Evolutionary conservation across 2,113 vertebrate species (phyloP).

Genomic region (Struthidea cinerea): DNA sequence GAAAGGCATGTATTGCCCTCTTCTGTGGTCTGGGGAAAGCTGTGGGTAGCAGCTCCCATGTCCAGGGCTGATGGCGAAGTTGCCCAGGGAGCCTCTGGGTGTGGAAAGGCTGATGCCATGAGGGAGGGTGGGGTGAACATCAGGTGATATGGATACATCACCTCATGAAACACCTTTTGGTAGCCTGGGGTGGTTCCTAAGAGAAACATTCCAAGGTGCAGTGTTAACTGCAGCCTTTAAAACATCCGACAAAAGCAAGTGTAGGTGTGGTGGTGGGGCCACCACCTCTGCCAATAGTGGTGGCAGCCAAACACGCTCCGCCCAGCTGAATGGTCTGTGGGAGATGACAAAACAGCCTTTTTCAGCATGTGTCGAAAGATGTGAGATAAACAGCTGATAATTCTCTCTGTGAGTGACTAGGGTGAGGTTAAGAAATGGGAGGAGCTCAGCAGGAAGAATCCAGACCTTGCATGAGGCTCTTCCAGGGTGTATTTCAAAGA

Average conservation of each 20-base stretch:
- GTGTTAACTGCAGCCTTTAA: background rate
- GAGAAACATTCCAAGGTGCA: background rate
- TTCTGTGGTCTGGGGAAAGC: fast-evolving
- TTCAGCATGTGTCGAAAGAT: background rate
- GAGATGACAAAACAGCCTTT: background rate
- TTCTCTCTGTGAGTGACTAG: background rate
- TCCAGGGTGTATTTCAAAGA: background rate
- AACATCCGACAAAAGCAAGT: background rate
- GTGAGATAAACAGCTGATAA: background rate
- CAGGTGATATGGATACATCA: background rate
- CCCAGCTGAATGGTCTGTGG: background rate
- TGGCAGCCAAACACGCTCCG: fast-evolving
- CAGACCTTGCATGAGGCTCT: background rate
- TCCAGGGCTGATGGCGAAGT: background rate
- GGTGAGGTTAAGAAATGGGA: background rate
- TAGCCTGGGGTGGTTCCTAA: conserved; percentile 30
- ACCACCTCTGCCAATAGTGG: background rate
- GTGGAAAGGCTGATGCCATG: background rate
- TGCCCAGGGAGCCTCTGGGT: background rate
- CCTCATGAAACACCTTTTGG: conserved; percentile 18
- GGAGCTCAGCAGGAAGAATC: background rate
- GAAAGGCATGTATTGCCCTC: background rate
- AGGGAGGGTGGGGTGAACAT: background rate
- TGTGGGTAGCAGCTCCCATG: background rate
- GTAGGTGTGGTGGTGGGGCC: background rate